Evolutionary conservation across 1,140 invertebrate species (phyloP).

Genomic region (Drosophila sulfurigaster): DNA sequence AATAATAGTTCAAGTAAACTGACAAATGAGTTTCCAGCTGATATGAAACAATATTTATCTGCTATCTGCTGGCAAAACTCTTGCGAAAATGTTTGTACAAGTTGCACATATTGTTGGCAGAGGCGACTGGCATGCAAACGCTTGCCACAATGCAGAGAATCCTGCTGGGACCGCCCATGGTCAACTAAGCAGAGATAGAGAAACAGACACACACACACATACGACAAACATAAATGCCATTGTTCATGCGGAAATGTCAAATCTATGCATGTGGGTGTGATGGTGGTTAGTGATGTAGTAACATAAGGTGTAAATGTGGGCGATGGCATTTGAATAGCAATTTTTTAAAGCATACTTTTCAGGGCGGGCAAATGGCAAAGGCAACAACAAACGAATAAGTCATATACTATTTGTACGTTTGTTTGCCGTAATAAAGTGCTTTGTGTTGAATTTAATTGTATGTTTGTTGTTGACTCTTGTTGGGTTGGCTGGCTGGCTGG

Average conservation of each 20-base stretch:
- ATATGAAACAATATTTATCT: slow-evolving; percentile 38
- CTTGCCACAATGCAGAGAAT: background rate
- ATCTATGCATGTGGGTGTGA: background rate
- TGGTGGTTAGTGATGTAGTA: background rate
- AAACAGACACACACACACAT: slow-evolving; percentile 6
- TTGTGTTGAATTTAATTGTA: slow-evolving; percentile 55
- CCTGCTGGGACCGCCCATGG: slow-evolving; percentile 37
- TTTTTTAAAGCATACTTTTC: slow-evolving; percentile 54
- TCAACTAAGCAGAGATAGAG: slow-evolving; percentile 15
- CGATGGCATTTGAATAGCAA: slow-evolving; percentile 30
- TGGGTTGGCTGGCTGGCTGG: slow-evolving; percentile 15
- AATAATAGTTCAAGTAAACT: slow-evolving; percentile 15
- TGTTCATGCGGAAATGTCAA: slow-evolving; percentile 44
- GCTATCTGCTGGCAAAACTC: slow-evolving; percentile 10
- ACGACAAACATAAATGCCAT: slow-evolving; percentile 28
- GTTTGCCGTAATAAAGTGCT: slow-evolving; percentile 58
- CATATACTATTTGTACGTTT: slow-evolving; percentile 16
- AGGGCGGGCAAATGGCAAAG: slow-evolving; percentile 12
- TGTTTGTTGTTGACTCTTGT: slow-evolving; percentile 37
- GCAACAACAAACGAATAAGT: background rate
- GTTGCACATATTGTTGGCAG: slow-evolving; percentile 23
- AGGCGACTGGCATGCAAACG: slow-evolving; percentile 11
- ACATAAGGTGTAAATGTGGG: slow-evolving; percentile 39
- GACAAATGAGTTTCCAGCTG: slow-evolving; percentile 9
- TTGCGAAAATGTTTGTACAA: slow-evolving; percentile 2